Conservation (phyloP, 2,113 vertebrate genomes). For the Rhodinocichla rosea region DNA sequence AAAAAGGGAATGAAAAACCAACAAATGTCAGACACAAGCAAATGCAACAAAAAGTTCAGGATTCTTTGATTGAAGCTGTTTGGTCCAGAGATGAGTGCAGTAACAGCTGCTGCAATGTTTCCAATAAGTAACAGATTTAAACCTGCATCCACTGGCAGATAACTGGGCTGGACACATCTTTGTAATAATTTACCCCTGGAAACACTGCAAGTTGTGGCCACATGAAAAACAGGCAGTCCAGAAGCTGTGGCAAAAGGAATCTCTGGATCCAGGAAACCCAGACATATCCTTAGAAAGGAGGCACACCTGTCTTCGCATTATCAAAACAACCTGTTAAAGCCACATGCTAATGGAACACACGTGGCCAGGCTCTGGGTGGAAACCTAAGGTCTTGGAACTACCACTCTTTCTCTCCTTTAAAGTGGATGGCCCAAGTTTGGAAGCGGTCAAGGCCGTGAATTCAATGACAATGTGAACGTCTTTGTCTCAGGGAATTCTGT, state of each 20-base stretch:
- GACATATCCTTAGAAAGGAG: background rate
- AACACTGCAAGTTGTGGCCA: background rate
- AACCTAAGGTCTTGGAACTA: background rate
- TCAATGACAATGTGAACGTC: background rate
- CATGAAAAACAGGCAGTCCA: background rate
- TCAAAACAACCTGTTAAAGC: background rate
- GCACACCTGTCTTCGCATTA: no score
- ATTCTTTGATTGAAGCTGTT: background rate
- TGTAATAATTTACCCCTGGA: background rate
- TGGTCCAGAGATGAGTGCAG: background rate
- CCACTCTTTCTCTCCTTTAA: background rate
- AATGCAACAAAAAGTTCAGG: background rate
- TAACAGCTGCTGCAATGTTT: background rate
- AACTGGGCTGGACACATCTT: background rate
- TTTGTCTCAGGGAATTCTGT: background rate
- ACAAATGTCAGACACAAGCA: accelerated
- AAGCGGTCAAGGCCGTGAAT: background rate
- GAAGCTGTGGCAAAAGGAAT: background rate
- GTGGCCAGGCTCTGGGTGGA: background rate
- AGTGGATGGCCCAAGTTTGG: background rate
- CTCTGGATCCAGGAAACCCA: background rate
- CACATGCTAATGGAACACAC: accelerated
- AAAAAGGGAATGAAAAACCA: background rate
- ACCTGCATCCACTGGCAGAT: background rate
- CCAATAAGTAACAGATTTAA: background rate